phyloP scores from a whole-genome alignment of 92 coral and sea anemone species.

The Hydrozoanthus gracilis region DNA sequence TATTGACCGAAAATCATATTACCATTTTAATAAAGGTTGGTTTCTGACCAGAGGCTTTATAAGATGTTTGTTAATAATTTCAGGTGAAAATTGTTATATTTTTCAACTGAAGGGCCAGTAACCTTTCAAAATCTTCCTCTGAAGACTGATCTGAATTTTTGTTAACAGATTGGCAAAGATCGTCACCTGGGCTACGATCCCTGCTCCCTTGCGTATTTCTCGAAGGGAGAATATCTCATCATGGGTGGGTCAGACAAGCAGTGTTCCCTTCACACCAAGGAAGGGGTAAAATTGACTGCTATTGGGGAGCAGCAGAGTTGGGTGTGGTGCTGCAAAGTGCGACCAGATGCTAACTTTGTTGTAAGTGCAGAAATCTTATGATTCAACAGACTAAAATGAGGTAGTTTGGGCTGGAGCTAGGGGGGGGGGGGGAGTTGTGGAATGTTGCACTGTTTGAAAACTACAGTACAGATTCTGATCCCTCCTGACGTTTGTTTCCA shows the following conservation, averaged over 20 bases:
- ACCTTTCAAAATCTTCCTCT: background rate
- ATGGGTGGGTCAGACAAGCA: constrained; percentile 94
- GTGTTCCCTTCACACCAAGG: constrained; percentile 96
- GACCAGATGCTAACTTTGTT: constrained; percentile 97
- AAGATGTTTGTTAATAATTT: too few species aligned
- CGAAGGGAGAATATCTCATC: constrained; percentile 95
- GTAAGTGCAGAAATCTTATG: constrained; percentile 53
- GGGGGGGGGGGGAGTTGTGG: too few species aligned
- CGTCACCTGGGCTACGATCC: constrained; percentile 97
- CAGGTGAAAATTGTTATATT: too few species aligned
- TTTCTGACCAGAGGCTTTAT: too few species aligned
- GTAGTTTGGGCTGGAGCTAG: too few species aligned
- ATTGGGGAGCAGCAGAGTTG: constrained; percentile 97
- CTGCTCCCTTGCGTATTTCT: constrained; percentile 86
- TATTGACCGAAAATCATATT: too few species aligned
- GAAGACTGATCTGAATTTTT: background rate
- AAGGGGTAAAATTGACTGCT: constrained; percentile 86
- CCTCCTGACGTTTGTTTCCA: too few species aligned
- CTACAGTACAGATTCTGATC: too few species aligned
- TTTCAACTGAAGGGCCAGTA: too few species aligned
- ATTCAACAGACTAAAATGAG: too few species aligned
- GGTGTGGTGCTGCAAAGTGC: constrained; percentile 96
- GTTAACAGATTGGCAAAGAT: constrained; percentile 90
- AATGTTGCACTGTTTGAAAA: too few species aligned
- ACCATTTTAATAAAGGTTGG: too few species aligned